Conservation (phyloP, 2,797 vertebrate species). For the Sebastes iracundus region DNA sequence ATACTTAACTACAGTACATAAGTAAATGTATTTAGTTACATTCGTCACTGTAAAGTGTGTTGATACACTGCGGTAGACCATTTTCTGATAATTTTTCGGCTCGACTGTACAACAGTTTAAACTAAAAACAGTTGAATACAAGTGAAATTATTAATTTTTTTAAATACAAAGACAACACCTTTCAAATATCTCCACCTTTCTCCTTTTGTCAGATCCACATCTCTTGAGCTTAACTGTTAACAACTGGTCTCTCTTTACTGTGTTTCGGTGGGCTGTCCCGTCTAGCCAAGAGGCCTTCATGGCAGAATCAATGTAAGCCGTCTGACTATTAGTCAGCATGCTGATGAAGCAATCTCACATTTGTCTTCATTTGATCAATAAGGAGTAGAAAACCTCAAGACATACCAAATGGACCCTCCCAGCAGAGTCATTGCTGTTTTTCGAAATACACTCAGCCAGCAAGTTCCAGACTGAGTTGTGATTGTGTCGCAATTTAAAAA, state of each 20-base stretch:
- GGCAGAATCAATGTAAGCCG: conserved; percentile 24
- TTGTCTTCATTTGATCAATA: conserved; percentile 2
- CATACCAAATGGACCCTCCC: not conserved
- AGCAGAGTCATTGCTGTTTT: not conserved
- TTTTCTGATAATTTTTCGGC: not conserved
- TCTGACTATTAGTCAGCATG: conserved; percentile 32
- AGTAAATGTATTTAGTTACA: not conserved
- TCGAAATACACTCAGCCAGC: not conserved
- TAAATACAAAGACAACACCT: not conserved
- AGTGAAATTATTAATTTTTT: not conserved
- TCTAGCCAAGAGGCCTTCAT: not conserved
- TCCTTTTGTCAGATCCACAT: not conserved
- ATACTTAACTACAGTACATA: not conserved
- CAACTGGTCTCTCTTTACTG: not conserved
- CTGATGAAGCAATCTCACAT: not conserved
- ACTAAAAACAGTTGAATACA: not conserved
- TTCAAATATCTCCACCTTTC: not conserved
- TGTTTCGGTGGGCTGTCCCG: not conserved
- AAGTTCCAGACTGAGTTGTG: not conserved
- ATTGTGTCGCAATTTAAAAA: too few species aligned
- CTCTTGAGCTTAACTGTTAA: not conserved
- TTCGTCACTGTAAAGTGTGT: not conserved
- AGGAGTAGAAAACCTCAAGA: not conserved
- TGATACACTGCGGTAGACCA: not conserved
- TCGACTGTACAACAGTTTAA: not conserved